These are phyloP conservation scores for Pangasius macronema DNA, from an alignment of 2,797 vertebrate species.

Conservation along the genomic window DNA sequence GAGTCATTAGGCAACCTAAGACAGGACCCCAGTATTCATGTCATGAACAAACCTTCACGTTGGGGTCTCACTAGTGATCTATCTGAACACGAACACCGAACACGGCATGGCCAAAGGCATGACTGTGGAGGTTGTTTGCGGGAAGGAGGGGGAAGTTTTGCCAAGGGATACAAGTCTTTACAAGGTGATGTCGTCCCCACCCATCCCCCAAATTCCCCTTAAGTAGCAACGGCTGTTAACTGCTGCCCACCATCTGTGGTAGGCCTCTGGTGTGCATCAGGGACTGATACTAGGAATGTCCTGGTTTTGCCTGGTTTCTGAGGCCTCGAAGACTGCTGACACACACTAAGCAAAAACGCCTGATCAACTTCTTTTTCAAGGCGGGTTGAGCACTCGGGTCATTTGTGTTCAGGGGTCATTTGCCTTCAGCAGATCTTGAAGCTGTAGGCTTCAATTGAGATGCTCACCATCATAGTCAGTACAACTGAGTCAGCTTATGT, in stretches of 20 bases:
- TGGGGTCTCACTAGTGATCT: too few relatives aligned
- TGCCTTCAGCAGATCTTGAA: neutral
- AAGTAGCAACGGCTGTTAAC: slow-evolving; percentile 71
- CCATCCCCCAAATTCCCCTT: slow-evolving; percentile 57
- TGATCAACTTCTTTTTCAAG: slow-evolving; percentile 1
- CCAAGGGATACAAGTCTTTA: slow-evolving; percentile 66
- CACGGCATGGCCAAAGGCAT: neutral
- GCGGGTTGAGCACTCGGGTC: neutral
- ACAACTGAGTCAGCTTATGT: neutral
- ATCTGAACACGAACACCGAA: neutral
- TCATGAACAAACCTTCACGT: too few relatives aligned
- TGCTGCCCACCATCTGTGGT: slow-evolving; percentile 61
- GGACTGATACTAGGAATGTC: slow-evolving; percentile 57
- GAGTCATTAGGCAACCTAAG: too few relatives aligned
- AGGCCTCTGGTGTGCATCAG: slow-evolving; percentile 61
- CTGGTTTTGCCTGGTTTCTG: slow-evolving; percentile 54
- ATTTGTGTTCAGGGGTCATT: slow-evolving; percentile 7
- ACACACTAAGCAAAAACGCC: slow-evolving; percentile 9
- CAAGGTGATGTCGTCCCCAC: slow-evolving; percentile 65
- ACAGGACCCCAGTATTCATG: too few relatives aligned
- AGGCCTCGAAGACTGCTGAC: slow-evolving; percentile 53
- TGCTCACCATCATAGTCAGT: neutral
- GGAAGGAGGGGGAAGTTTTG: slow-evolving; percentile 54
- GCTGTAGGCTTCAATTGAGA: neutral
- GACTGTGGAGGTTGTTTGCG: slow-evolving; percentile 21